These are phyloP conservation scores for Paedocypris sp. DNA, from an alignment of 2,113 vertebrate species.

Conservation along the genomic window DNA sequence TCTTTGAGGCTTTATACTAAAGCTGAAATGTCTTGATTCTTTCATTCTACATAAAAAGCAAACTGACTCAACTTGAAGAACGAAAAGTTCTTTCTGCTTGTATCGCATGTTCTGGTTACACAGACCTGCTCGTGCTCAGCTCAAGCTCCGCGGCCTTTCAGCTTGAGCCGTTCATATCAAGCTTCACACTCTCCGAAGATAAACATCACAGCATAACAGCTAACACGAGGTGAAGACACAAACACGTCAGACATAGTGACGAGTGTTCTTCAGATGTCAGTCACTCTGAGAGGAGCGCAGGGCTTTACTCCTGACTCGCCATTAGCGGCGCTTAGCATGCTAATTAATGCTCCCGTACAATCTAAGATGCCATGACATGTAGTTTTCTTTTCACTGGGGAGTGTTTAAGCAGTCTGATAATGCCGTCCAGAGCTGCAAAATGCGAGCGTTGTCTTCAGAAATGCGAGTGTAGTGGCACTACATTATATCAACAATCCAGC, in stretches of 20 bases:
- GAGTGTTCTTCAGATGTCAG: constrained; percentile 35
- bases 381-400: constrained; percentile 7
- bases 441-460: constrained; percentile 26
- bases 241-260: constrained; percentile 28
- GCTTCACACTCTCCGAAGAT: constrained; percentile 44
- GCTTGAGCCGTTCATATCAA: constrained; percentile 58
- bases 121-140: no score
- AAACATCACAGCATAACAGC: constrained; percentile 50
- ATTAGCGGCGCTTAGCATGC: constrained; percentile 34
- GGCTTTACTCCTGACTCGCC: constrained; percentile 32
- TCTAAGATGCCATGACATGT: constrained; percentile 24
- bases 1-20: no score
- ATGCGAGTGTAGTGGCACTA: constrained; percentile 31
- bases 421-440: constrained; percentile 14
- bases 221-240: constrained; percentile 49
- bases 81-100: no score
- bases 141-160: constrained; percentile 48
- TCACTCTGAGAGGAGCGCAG: constrained; percentile 48
- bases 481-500: constrained; percentile 39
- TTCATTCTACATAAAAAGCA: no score
- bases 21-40: no score
- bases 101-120: no score
- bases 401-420: constrained; percentile 13
- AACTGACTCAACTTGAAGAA: no score
- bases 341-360: constrained; percentile 17